Evolutionary conservation across 2,113 vertebrate species (phyloP).

Genomic region (Panurus biarmicus): DNA sequence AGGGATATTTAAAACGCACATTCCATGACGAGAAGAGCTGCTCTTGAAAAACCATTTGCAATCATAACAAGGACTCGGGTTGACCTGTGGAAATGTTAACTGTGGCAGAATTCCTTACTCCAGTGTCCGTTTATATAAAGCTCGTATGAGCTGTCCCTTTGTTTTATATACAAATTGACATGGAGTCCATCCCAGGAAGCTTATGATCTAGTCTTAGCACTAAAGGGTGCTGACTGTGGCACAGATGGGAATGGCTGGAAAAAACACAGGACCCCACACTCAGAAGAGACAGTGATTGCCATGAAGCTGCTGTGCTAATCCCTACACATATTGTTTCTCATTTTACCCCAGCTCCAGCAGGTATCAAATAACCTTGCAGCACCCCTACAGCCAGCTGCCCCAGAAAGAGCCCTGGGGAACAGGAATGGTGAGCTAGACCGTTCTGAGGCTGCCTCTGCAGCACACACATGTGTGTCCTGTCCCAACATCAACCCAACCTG

Average conservation of each 20-base stretch:
- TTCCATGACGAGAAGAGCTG: not conserved
- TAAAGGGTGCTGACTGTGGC: not conserved
- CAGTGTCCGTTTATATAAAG: not conserved
- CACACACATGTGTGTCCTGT: accelerated
- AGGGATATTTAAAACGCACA: not conserved
- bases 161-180: not conserved
- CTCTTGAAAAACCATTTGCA: not conserved
- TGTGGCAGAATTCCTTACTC: not conserved
- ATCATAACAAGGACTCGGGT: not conserved
- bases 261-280: not conserved
- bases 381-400: not conserved
- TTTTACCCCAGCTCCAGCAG: not conserved
- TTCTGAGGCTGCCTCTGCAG: not conserved
- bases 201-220: not conserved
- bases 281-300: not conserved
- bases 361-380: not conserved
- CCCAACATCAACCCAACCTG: not conserved
- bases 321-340: accelerated
- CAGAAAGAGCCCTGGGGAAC: not conserved
- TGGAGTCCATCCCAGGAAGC: not conserved
- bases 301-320: accelerated
- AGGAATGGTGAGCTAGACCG: accelerated
- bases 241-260: not conserved
- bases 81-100: not conserved
- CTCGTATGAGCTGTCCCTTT: not conserved